phyloP scores from a whole-genome alignment of 1,140 invertebrate genomes.

The Rhopalosiphum maidis region DNA sequence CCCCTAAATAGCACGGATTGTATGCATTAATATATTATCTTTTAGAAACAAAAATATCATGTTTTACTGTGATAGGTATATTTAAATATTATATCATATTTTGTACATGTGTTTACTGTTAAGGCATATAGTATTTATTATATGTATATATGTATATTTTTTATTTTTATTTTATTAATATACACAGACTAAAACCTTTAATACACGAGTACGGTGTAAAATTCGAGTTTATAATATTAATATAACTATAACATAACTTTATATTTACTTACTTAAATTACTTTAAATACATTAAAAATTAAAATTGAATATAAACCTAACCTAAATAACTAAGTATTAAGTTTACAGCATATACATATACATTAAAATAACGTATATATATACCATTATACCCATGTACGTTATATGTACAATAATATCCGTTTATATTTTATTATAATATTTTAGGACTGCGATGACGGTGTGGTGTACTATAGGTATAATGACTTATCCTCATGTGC shows the following conservation, averaged over 20 bases:
- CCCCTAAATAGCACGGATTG: no score
- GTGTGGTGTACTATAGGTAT: not conserved
- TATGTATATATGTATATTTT: no score
- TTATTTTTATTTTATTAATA: no score
- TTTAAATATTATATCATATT: no score
- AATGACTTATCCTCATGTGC: not conserved
- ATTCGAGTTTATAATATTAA: not conserved
- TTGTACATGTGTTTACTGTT: no score
- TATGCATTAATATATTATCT: no score
- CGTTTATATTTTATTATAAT: not conserved
- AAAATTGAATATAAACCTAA: not conserved
- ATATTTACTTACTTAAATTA: not conserved
- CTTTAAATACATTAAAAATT: not conserved
- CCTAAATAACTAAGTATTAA: not conserved
- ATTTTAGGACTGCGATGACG: not conserved
- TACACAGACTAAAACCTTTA: not conserved
- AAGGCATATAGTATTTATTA: no score
- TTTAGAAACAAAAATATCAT: no score
- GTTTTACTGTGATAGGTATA: no score
- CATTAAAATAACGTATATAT: not conserved
- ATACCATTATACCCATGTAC: no score
- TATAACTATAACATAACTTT: not conserved
- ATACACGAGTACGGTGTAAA: not conserved
- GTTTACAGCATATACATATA: not conserved
- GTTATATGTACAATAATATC: not conserved